Base-by-base conservation (phyloP, 2,888 invertebrate species). In the Byasa hedistus region DNA sequence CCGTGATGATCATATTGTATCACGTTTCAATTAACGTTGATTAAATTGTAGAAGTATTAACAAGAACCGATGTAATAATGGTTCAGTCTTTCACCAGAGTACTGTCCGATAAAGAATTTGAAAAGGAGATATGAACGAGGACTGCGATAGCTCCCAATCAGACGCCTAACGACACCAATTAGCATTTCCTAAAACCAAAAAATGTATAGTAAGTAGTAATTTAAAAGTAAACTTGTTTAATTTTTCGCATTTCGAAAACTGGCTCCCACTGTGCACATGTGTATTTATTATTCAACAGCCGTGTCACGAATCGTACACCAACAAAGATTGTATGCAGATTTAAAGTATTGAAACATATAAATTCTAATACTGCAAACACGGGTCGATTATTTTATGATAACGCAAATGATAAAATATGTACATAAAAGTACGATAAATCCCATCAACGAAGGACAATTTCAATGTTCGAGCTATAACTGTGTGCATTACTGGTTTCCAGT, bases 321-420 rank as follows among this genome's bases (percentile, higher is more conserved):
- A 57, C 61, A 62, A 66, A 22, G 36, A 52, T 62, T 66, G 57
- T 66, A 66, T 66, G 66, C 66, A 66, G 66, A 66, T 66, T 62
- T 57, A n/a, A 62, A 66, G n/a, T 44, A 59, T 44, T 61, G 58
- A 59, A n/a, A 62, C 58, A 58, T 54, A 66, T 62, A 62, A 66
- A 66, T 63, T 55, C 27, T 55, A 44, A 66, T 58, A 62, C 55
- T 62, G 62, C 66, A 59, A n/a, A 58, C 39, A 24, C 21, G 15
- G n/a, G 27, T 44, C n/a, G 48, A 48, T 44, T 22, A 54, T 54
- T 54, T 54, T 54, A 54, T 23, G 52, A 54, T 54, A 22, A 15
- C 22, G 15, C 7, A 17, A 19, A 21, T 7, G n/a, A 51, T 51
- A 51, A 51, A 51, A 19, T 21, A 48, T n/a, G 48, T n/a, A 48